Evolutionary conservation across 2,113 vertebrate genomes (phyloP), one percentile per base, ranked within the genome.

Genomic region (Axis porcinus): DNA sequence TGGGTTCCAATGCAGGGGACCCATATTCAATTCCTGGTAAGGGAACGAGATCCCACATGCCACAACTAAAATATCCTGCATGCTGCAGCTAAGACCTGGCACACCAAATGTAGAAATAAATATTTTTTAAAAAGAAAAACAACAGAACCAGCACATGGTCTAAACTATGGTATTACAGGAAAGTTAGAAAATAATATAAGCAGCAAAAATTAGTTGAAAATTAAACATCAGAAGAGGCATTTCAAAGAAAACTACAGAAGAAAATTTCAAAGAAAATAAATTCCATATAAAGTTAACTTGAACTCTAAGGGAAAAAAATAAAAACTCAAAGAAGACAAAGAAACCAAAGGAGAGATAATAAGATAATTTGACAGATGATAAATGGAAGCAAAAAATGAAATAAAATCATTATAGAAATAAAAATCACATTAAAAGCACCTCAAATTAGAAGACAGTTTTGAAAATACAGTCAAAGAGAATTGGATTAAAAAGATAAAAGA

Each of bases 371-470:
- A 94, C 50, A 78, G 36, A 58, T 96, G 58, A 97, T n/a, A 83
- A 92, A 50, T 43, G 62, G 19, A 93, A 94, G 40, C 45, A 89
- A 96, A 92, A 86, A 74, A 70, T 89, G 8, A 86, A 90, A 87
- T 74, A 57, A 93, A 60, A 70, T 79, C 45, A 95, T 57, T 52
- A 95, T 28, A 76, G 33, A 96, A 96, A 87, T 89, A 15, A 96
- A 92, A 85, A 62, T 57, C 36, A 91, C 27, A 67, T 93, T 55
- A 86, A 28, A 94, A 92, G 36, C 3, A 83, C 33, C 11, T 78
- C 89, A 86, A 86, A 82, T 86, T 91, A 95, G 82, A 88, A 91
- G 28, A 76, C 1, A 27, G 36, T 47, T 95, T 93, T 95, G 43
- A 96, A 95, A 76, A 87, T 62, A 92, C 25, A 84, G 43, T n/a